Evolutionary conservation across 2,888 invertebrate species (phyloP).

Genomic region (Oscheius sp.): DNA sequence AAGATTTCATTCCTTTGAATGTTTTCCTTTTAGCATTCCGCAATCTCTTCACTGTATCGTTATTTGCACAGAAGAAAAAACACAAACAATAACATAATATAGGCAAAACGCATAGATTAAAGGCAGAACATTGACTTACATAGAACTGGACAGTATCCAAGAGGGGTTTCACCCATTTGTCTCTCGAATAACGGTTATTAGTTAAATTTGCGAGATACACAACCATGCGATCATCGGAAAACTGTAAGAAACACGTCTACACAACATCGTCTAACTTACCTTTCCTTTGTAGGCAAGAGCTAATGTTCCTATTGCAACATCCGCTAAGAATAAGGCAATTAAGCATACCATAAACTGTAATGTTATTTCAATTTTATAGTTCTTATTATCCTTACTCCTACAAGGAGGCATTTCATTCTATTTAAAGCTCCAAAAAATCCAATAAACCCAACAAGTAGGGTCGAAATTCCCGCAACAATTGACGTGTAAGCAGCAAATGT

Average conservation of each 20-base stretch:
- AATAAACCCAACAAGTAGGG: conserved; percentile 67
- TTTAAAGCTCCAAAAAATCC: conserved; percentile 69
- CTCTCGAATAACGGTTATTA: conserved; percentile 67
- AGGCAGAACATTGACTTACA: conserved; percentile 55
- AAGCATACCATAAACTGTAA: conserved; percentile 63
- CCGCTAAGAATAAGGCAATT: conserved; percentile 57
- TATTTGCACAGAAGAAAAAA: not conserved
- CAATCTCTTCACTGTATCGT: not conserved
- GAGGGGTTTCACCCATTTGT: conserved; percentile 72
- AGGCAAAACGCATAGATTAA: not conserved
- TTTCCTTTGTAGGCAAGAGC: conserved; percentile 61
- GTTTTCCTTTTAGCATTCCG: no score
- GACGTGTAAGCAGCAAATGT: conserved; percentile 60
- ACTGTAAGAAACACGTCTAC: conserved; percentile 47
- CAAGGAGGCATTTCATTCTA: conserved; percentile 64
- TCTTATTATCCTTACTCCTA: conserved; percentile 50
- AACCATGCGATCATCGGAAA: conserved; percentile 58
- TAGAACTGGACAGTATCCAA: conserved; percentile 73
- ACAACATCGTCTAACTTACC: conserved; percentile 42
- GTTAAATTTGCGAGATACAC: conserved; percentile 67
- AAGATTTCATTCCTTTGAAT: no score
- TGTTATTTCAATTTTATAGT: not conserved
- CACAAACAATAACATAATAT: conserved; percentile 24
- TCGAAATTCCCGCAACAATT: conserved; percentile 58
- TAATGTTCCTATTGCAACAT: conserved; percentile 59